A percentile compares a stretch with the other conserved stretches of the same genome.
phyloP scores from a whole-genome alignment of 2,888 invertebrate species.

The Plebejus anna region DNA sequence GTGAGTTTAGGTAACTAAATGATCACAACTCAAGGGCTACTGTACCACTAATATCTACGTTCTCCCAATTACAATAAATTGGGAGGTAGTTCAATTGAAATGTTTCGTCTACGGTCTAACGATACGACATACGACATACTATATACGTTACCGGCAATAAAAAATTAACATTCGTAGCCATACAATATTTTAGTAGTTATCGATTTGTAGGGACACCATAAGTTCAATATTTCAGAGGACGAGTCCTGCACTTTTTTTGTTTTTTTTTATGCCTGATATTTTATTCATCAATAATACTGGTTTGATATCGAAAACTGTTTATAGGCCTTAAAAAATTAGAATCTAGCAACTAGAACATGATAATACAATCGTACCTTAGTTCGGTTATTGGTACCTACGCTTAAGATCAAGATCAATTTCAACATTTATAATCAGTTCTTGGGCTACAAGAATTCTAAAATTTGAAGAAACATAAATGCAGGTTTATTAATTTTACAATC shows the following conservation, averaged over 20 bases:
- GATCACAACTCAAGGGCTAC: not conserved
- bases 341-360: too few species aligned
- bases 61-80: not conserved
- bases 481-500: too few species aligned
- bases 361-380: too few species aligned
- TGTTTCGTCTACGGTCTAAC: not conserved
- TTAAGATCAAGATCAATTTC: too few species aligned
- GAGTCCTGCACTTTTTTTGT: not conserved
- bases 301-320: too few species aligned
- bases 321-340: too few species aligned
- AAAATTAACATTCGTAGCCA: constrained; percentile 20
- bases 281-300: too few species aligned
- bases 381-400: too few species aligned
- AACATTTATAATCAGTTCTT: too few species aligned
- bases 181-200: constrained; percentile 26
- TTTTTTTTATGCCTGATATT: not conserved
- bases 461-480: too few species aligned
- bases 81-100: constrained; percentile 21
- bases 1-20: not conserved
- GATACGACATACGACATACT: constrained; percentile 8
- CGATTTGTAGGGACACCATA: constrained; percentile 10
- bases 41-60: not conserved
- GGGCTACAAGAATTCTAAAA: too few species aligned
- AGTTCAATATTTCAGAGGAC: not conserved
- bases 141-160: constrained; percentile 27